Conservation (phyloP, 2,113 vertebrate genomes). For the Elephantulus edwardii region DNA sequence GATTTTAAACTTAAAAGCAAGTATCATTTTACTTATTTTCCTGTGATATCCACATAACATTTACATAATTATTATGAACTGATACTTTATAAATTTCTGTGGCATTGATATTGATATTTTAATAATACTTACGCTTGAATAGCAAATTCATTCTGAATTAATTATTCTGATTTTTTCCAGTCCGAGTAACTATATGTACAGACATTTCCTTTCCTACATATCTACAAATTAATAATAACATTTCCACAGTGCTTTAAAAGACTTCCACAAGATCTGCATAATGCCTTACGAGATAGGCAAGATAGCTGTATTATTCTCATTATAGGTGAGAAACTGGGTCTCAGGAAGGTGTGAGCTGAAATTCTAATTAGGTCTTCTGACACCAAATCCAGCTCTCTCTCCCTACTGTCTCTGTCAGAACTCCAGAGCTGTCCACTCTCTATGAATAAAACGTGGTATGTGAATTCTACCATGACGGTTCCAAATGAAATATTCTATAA, state of each 20-base stretch:
- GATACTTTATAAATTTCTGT: background rate
- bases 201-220: background rate
- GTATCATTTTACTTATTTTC: background rate
- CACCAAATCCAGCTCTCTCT: background rate
- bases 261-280: background rate
- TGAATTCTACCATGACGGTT: background rate
- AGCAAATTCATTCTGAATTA: slow-evolving; percentile 22
- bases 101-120: slow-evolving; percentile 3
- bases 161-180: slow-evolving; percentile 7
- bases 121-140: background rate
- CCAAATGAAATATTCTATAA: slow-evolving; percentile 26
- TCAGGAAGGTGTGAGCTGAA: background rate
- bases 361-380: background rate
- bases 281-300: background rate
- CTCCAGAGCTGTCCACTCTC: background rate
- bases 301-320: background rate
- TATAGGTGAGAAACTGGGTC: background rate
- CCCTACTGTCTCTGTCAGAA: background rate
- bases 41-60: background rate
- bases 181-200: background rate
- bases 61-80: background rate
- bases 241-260: background rate
- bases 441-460: background rate
- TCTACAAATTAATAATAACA: background rate
- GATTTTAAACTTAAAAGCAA: too few species aligned